These are phyloP conservation scores for Syngnathoides biaculeatus DNA, from an alignment of 2,113 vertebrate species.

Conservation along the genomic window DNA sequence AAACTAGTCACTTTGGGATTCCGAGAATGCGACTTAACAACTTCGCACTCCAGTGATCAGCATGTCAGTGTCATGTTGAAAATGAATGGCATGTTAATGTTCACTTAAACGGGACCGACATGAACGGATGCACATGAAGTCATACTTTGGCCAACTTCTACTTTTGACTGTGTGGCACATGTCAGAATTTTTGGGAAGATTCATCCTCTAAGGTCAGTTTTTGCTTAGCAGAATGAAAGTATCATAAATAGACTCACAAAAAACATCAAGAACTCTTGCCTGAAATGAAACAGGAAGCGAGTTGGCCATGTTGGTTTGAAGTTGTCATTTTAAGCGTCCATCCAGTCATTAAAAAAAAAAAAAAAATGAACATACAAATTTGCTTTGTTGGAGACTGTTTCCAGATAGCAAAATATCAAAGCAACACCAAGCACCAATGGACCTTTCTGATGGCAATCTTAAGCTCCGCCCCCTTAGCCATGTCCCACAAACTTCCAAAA, in stretches of 20 bases:
- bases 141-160: not conserved
- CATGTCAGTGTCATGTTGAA: slow-evolving; percentile 3
- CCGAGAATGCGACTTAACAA: slow-evolving; percentile 13
- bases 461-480: too few relatives aligned
- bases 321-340: too few relatives aligned
- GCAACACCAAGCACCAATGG: not conserved
- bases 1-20: slow-evolving; percentile 25
- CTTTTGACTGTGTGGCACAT: not conserved
- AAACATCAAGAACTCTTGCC: not conserved
- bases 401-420: not conserved
- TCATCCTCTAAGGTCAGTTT: not conserved
- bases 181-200: not conserved
- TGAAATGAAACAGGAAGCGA: not conserved
- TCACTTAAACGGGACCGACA: not conserved
- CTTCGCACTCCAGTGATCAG: slow-evolving; percentile 1
- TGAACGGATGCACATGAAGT: slow-evolving; percentile 5
- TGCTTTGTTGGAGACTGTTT: too few relatives aligned
- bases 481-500: too few relatives aligned
- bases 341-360: too few relatives aligned
- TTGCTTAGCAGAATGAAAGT: not conserved
- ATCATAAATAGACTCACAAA: not conserved
- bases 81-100: slow-evolving; percentile 28
- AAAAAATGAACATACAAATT: too few relatives aligned
- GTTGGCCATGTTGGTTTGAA: too few relatives aligned
- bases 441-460: too few relatives aligned